phyloP scores from a whole-genome alignment of 1,140 invertebrate species.

The Solenopsis invicta region DNA sequence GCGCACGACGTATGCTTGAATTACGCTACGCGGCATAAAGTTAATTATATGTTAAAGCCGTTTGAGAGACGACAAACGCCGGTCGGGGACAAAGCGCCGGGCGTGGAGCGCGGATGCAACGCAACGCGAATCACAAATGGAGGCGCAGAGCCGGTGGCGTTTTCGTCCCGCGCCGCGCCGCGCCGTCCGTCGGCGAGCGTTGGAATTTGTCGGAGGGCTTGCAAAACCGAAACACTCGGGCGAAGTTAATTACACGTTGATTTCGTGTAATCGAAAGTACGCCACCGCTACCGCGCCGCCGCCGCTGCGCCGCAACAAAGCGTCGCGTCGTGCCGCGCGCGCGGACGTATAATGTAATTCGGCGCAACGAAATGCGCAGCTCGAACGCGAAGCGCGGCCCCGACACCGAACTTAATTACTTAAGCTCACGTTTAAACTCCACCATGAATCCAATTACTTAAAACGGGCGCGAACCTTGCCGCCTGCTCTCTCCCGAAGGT shows the following conservation, averaged over 20 bases:
- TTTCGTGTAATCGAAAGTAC: conserved; percentile 53
- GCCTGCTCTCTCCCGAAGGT: conserved; percentile 19
- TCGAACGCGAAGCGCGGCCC: conserved; percentile 34
- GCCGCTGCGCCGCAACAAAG: conserved; percentile 46
- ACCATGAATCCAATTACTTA: conserved; percentile 59
- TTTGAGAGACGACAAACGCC: conserved; percentile 13
- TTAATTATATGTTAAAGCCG: conserved; percentile 46
- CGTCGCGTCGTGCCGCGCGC: background rate
- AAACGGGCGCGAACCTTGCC: conserved; percentile 38
- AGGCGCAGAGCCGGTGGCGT: background rate
- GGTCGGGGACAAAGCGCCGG: conserved; percentile 32
- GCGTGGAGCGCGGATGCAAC: background rate
- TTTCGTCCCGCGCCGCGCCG: background rate
- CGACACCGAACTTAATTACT: conserved; percentile 56
- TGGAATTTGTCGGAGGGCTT: conserved; percentile 40
- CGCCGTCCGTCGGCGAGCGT: background rate
- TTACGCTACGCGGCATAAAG: background rate
- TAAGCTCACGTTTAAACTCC: conserved; percentile 55
- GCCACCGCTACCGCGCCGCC: too few relatives aligned
- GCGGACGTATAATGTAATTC: background rate
- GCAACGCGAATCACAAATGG: conserved; percentile 14
- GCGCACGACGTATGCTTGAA: background rate
- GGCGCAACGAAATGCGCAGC: conserved; percentile 41
- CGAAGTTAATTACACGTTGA: conserved; percentile 57
- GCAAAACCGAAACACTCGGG: conserved; percentile 46